Evolutionary conservation across 1,140 invertebrate species (phyloP), one percentile per base, ranked within the genome.

Genomic region (Megathymus violae): DNA sequence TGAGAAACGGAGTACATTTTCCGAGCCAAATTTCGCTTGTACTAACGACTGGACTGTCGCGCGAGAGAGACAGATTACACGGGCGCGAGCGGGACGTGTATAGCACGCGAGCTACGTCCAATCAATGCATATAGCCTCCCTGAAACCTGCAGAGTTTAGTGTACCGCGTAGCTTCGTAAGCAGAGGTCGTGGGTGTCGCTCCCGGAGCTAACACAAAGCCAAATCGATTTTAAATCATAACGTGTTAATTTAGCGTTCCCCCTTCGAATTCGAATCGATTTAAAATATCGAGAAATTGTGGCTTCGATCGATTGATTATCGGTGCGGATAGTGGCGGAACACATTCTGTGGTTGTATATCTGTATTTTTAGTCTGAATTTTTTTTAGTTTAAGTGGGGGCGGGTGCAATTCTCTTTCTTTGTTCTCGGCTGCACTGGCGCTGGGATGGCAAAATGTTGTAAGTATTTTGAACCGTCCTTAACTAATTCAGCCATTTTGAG

Each of bases 61-160:
- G 67, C 4, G 74, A 85, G 40, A 3, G 71, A 59, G 76, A 82
- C 58, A n/a, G 48, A 54, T 4, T 40, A 59, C 46, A 36, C 44
- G 56, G 0, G 78, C 13, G 27, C 7, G 74, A 86, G 31, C 7
- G 78, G 63, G 85, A 88, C 69, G 70, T 31, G 7, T 48, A 64
- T 61, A 80, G 48, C 1, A 36, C 27, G 34, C 46, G 44, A 82
- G 83, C 75, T 88, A 76, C 83, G 78, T 79, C 83, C 73, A 88
- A 88, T 88, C 85, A 86, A 88, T 88, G 85, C 80, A 86, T 78
- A 83, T n/a, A n/a, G n/a, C n/a, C n/a, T n/a, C n/a, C n/a, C 67
- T 69, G 67, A 73, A 76, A 66, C 74, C 78, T 87, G 84, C 84
- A 85, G 78, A 82, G n/a, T n/a, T n/a, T 54, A 88, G 85, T 88